phyloP scores from a whole-genome alignment of 1,140 invertebrate species.

The Drosophila equinoxialis region DNA sequence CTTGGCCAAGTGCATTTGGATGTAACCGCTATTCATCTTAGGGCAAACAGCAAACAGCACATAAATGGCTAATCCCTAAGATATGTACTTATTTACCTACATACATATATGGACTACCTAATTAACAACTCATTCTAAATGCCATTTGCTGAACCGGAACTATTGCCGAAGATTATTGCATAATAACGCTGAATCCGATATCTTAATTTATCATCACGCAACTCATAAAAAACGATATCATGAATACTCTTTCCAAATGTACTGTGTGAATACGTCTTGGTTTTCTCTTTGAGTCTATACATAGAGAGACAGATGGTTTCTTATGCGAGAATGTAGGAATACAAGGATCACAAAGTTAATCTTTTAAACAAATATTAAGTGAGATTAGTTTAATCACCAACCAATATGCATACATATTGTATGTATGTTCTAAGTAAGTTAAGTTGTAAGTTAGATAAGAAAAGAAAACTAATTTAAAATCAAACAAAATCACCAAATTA shows the following conservation, averaged over 20 bases:
- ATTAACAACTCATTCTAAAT: conserved; percentile 2
- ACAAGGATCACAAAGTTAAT: not conserved
- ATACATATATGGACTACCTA: not conserved
- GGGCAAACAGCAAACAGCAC: not conserved
- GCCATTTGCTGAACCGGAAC: not conserved
- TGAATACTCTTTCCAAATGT: not conserved
- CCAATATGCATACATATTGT: not conserved
- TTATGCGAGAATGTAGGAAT: not conserved
- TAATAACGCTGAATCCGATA: not conserved
- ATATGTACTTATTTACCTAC: not conserved
- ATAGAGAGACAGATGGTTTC: not conserved
- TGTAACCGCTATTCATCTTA: not conserved
- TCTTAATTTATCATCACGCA: no score
- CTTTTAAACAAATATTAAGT: not conserved
- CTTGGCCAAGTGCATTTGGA: conserved; percentile 5
- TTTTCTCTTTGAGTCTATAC: not conserved
- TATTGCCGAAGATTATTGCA: not conserved
- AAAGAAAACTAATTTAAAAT: not conserved
- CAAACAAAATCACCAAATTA: not conserved
- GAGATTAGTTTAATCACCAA: not conserved
- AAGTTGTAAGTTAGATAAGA: conserved; percentile 2
- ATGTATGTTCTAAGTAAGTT: not conserved
- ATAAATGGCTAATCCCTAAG: not conserved
- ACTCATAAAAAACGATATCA: not conserved
- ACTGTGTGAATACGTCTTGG: not conserved